These are phyloP conservation scores for Leptobrachium ailaonicum DNA, from an alignment of 2,113 vertebrate species.

Conservation along the genomic window DNA sequence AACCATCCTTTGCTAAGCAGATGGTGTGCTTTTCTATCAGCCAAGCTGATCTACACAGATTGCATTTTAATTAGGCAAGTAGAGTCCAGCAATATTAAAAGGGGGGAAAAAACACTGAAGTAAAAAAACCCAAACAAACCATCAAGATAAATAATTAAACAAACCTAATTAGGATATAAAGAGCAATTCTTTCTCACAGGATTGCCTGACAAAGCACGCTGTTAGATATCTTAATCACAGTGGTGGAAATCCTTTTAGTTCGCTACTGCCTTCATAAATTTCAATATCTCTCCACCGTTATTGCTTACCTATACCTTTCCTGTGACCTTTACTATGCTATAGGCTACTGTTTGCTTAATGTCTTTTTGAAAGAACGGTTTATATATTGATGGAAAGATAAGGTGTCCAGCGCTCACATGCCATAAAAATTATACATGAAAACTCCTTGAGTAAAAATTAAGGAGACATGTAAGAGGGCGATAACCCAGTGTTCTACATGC, in stretches of 20 bases:
- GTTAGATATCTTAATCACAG: neutral
- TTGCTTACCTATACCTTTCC: neutral
- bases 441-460: too few species aligned
- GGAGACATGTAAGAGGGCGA: too few species aligned
- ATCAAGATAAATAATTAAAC: too few species aligned
- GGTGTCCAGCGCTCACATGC: too few species aligned
- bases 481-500: too few species aligned
- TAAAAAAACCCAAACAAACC: too few species aligned
- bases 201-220: neutral
- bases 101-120: neutral
- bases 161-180: neutral
- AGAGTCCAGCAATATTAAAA: neutral
- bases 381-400: constrained; percentile 16
- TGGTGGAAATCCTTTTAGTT: too few species aligned
- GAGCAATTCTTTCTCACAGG: neutral
- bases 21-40: neutral
- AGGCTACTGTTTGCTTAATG: neutral
- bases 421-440: too few species aligned
- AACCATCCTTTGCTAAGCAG: neutral
- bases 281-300: too few species aligned
- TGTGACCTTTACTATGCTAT: neutral
- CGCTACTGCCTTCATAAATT: too few species aligned
- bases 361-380: neutral
- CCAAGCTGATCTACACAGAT: neutral
- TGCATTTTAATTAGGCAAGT: neutral